A percentile compares a stretch with the other conserved stretches of the same genome.
Conservation (phyloP, 2,797 vertebrate species). For the Cryptoblepharus egeriae region DNA sequence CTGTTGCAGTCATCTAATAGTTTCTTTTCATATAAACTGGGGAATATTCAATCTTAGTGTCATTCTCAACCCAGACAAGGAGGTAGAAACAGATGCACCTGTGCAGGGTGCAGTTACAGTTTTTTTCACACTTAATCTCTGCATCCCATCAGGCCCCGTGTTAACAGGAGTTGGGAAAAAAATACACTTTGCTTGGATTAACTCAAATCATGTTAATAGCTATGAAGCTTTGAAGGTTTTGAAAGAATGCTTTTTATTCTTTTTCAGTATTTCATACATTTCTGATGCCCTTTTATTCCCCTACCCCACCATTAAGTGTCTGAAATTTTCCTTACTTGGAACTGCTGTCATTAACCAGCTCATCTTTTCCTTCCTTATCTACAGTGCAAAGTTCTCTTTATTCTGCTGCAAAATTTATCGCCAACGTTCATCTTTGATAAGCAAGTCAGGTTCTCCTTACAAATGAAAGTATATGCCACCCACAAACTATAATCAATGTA, state of each 20-base stretch:
- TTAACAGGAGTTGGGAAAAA: no score
- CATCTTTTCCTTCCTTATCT: neutral
- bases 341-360: neutral
- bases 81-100: neutral
- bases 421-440: neutral
- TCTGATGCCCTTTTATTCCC: neutral
- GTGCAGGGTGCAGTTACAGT: neutral
- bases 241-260: neutral
- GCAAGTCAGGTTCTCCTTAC: neutral
- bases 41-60: neutral
- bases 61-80: neutral
- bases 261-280: neutral
- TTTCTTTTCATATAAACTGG: neutral
- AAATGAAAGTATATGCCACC: neutral
- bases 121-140: neutral
- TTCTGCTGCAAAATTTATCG: accelerated
- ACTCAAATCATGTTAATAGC: neutral
- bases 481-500: neutral
- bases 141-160: neutral
- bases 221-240: no score
- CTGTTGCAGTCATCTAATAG: neutral
- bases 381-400: slow-evolving; percentile 6
- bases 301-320: neutral
- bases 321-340: neutral
- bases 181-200: neutral